Conservation (phyloP, 35 echinoderm and acorn worm species). For the Patiria miniata region DNA sequence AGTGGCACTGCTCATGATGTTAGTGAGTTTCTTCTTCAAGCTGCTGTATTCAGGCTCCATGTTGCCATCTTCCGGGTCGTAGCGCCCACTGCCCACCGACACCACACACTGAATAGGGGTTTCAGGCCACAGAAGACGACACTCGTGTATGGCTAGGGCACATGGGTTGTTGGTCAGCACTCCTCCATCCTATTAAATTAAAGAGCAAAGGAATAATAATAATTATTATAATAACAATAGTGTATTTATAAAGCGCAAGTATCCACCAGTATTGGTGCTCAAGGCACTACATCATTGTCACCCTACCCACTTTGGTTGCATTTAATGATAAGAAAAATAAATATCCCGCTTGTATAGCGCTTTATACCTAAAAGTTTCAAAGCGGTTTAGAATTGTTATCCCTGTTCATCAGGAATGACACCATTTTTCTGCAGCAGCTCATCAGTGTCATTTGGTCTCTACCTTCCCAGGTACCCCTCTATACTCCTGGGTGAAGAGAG, state of each 20-base stretch:
- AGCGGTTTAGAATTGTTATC: too few relatives aligned
- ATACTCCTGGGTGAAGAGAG: too few relatives aligned
- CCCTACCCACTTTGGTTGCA: too few relatives aligned
- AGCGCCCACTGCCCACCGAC: constrained; percentile 88
- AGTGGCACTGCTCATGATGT: constrained; percentile 94
- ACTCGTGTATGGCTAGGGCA: constrained; percentile 90
- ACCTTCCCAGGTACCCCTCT: too few relatives aligned
- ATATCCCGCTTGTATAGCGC: too few relatives aligned
- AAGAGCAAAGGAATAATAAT: neutral
- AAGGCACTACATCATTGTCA: too few relatives aligned
- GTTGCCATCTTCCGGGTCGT: constrained; percentile 69
- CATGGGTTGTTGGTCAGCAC: constrained; percentile 93
- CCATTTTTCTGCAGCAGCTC: too few relatives aligned
- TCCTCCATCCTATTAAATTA: constrained; percentile 81
- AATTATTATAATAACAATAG: neutral
- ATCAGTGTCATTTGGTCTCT: too few relatives aligned
- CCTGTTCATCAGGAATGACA: too few relatives aligned
- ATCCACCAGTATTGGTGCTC: too few relatives aligned
- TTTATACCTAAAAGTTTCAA: too few relatives aligned
- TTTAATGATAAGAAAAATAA: neutral
- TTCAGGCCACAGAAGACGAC: constrained; percentile 87
- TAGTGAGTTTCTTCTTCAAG: constrained; percentile 80
- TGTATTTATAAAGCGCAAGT: neutral
- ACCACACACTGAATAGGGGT: constrained; percentile 93
- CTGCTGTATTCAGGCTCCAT: constrained; percentile 76